Percentiles rank a stretch among this genome's conserved stretches.
Evolutionary conservation across 1,140 invertebrate species (phyloP).

Genomic region (Heliconius melpomene): DNA sequence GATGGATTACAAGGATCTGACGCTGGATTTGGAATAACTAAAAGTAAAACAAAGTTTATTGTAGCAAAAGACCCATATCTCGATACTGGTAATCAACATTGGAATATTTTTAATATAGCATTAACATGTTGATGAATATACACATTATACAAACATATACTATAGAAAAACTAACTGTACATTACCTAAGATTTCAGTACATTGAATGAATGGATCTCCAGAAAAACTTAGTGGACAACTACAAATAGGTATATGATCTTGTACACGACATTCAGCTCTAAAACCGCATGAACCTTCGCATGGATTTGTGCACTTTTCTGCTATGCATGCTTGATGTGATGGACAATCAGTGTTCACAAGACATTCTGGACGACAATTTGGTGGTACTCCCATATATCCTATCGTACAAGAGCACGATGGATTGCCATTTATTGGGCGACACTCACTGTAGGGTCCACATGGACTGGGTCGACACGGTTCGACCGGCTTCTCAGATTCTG

Average conservation of each 20-base stretch:
- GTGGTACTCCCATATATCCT: constrained; percentile 89
- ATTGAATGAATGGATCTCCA: constrained; percentile 89
- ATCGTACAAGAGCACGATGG: constrained; percentile 87
- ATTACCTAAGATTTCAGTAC: constrained; percentile 77
- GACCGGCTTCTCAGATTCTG: constrained; percentile 51
- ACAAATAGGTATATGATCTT: constrained; percentile 89
- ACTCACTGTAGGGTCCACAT: constrained; percentile 89
- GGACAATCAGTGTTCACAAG: constrained; percentile 90
- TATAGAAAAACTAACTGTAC: constrained; percentile 1
- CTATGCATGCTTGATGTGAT: constrained; percentile 88
- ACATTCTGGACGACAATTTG: constrained; percentile 90
- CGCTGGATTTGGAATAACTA: constrained; percentile 75
- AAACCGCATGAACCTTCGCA: constrained; percentile 91
- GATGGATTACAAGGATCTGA: constrained; percentile 87
- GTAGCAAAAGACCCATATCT: no score
- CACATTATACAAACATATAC: neutral
- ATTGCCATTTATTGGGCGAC: constrained; percentile 81
- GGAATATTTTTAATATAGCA: no score
- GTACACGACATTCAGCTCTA: constrained; percentile 87
- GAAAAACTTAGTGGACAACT: constrained; percentile 86
- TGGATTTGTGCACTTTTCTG: constrained; percentile 89
- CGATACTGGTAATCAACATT: no score
- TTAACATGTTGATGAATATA: neutral
- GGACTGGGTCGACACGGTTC: constrained; percentile 87
- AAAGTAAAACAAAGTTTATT: constrained; percentile 47